Evolutionary conservation across 2,888 invertebrate species (phyloP).

Genomic region (Synanthedon tipuliformis): DNA sequence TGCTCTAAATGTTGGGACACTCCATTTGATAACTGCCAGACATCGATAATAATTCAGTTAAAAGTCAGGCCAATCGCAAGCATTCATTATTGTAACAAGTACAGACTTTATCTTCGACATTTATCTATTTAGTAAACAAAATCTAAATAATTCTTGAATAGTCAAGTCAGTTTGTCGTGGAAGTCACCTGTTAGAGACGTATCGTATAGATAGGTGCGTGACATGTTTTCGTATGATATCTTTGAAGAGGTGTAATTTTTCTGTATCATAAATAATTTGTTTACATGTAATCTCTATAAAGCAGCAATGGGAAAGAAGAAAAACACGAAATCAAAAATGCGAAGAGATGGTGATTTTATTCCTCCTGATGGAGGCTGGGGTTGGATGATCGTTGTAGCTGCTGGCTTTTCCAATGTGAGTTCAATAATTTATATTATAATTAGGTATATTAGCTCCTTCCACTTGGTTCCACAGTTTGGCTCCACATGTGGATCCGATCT

Average conservation of each 20-base stretch:
- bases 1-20: too few relatives aligned
- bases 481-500: too few relatives aligned
- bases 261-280: too few relatives aligned
- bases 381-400: constrained; percentile 79
- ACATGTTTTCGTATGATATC: too few relatives aligned
- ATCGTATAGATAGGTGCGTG: too few relatives aligned
- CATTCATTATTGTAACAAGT: not conserved
- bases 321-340: constrained; percentile 36
- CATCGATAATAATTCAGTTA: not conserved
- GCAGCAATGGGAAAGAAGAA: constrained; percentile 32
- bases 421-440: too few relatives aligned
- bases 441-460: too few relatives aligned
- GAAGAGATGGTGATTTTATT: constrained; percentile 67
- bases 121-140: not conserved
- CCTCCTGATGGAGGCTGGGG: constrained; percentile 85
- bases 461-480: too few relatives aligned
- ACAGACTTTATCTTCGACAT: not conserved
- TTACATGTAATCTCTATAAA: too few relatives aligned
- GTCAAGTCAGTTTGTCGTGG: not conserved
- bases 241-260: too few relatives aligned
- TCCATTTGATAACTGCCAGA: not conserved
- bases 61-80: not conserved
- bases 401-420: constrained; percentile 80
- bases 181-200: too few relatives aligned
- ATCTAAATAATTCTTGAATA: too few relatives aligned